Percentiles rank a stretch among this genome's conserved stretches.
phyloP scores from a whole-genome alignment of 1,140 invertebrate genomes.

The Neelides sp. region DNA sequence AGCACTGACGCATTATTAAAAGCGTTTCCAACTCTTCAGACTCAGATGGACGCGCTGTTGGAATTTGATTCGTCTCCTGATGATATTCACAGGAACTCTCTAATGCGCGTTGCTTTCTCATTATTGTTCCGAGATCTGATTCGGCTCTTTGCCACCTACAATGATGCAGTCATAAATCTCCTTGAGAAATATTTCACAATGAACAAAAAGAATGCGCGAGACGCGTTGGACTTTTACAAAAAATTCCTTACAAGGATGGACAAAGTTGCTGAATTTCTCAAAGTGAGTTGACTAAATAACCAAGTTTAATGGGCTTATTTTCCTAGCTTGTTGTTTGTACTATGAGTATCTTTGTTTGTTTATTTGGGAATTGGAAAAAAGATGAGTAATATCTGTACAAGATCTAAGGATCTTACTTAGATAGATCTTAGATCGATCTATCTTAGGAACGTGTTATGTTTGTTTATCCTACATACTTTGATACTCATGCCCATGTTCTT shows the following conservation, averaged over 20 bases:
- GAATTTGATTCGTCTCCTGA: conserved; percentile 96
- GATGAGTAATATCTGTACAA: too few species aligned
- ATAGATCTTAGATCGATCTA: too few species aligned
- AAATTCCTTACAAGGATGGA: conserved; percentile 98
- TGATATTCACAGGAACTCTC: conserved; percentile 85
- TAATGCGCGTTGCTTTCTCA: conserved; percentile 98
- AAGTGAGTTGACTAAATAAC: conserved; percentile 74
- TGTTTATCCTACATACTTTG: too few species aligned
- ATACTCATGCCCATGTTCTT: too few species aligned
- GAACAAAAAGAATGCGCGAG: conserved; percentile 85
- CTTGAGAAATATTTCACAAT: conserved; percentile 99
- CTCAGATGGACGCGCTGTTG: conserved; percentile 84
- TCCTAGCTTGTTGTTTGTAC: too few species aligned
- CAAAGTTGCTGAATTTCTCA: conserved; percentile 93
- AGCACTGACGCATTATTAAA: conserved; percentile 93
- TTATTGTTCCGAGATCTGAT: conserved; percentile 96
- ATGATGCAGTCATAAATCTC: conserved; percentile 98
- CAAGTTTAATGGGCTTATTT: conserved; percentile 7
- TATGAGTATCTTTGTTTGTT: too few species aligned
- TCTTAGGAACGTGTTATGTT: too few species aligned
- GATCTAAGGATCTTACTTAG: too few species aligned
- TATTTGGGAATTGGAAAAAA: too few species aligned
- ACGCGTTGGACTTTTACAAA: conserved; percentile 97
- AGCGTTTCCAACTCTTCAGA: conserved; percentile 87
- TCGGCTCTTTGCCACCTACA: conserved; percentile 97